Conservation (phyloP, 2,113 vertebrate genomes). For the Triplophysa dalaica region DNA sequence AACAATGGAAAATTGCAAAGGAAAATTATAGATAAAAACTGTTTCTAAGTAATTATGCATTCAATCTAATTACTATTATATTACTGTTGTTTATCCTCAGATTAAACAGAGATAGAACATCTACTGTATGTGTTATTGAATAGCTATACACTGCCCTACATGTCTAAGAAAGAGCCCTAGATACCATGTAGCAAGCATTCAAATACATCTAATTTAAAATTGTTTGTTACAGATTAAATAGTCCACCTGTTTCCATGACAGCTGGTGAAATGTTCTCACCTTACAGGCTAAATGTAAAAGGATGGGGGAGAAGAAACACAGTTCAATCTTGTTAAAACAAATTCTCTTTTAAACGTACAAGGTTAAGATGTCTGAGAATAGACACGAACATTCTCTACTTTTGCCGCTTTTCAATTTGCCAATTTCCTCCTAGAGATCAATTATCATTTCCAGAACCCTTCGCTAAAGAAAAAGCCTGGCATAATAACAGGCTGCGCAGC, state of each 20-base stretch:
- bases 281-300: conserved; percentile 8
- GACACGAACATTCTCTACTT: conserved; percentile 21
- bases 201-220: conserved; percentile 45
- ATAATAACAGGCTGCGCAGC: conserved; percentile 11
- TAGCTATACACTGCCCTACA: neutral
- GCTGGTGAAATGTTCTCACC: conserved; percentile 50
- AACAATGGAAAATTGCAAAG: no score
- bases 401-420: conserved; percentile 25
- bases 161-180: conserved; percentile 17
- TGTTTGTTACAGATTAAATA: conserved; percentile 39
- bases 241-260: conserved; percentile 55
- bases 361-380: conserved; percentile 19
- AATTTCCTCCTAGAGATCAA: conserved; percentile 37
- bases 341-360: conserved; percentile 41
- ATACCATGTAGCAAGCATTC: conserved; percentile 27
- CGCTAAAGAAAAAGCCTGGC: neutral
- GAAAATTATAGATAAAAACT: neutral
- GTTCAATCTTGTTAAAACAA: conserved; percentile 39
- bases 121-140: neutral
- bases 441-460: conserved; percentile 24
- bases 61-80: neutral
- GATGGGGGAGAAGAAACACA: conserved; percentile 18
- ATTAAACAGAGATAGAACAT: neutral
- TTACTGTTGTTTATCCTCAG: neutral
- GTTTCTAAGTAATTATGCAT: neutral